phyloP scores from a whole-genome alignment of 2,888 invertebrate species.

The Brenthis ino region DNA sequence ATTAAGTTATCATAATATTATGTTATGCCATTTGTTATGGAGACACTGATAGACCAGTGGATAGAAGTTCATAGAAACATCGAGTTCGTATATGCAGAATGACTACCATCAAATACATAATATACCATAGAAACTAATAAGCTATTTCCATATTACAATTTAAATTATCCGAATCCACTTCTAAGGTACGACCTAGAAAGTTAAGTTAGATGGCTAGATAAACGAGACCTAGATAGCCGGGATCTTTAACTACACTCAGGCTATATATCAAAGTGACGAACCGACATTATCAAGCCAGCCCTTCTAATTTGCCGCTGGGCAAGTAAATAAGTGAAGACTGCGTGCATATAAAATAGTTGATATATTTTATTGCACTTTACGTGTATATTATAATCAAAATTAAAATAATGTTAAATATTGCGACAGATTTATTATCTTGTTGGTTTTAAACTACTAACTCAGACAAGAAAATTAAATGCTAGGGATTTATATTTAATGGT shows the following conservation, averaged over 20 bases:
- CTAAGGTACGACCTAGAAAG: slow-evolving; percentile 47
- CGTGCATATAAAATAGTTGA: slow-evolving; percentile 13
- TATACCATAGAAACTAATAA: not conserved
- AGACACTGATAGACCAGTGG: too few relatives aligned
- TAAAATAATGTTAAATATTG: too few relatives aligned
- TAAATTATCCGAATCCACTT: slow-evolving; percentile 34
- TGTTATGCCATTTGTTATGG: too few relatives aligned
- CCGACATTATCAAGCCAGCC: slow-evolving; percentile 30
- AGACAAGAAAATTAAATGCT: too few relatives aligned
- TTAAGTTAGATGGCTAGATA: slow-evolving; percentile 43
- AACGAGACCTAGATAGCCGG: slow-evolving; percentile 43
- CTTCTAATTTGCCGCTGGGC: slow-evolving; percentile 25
- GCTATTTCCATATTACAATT: slow-evolving; percentile 7
- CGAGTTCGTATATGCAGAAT: too few relatives aligned
- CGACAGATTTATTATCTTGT: too few relatives aligned
- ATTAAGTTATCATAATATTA: too few relatives aligned
- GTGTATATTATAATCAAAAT: not conserved
- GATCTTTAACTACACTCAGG: slow-evolving; percentile 42
- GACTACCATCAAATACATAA: not conserved
- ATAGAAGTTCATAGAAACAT: too few relatives aligned
- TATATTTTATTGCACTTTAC: not conserved
- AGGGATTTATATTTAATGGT: too few relatives aligned
- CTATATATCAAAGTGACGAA: slow-evolving; percentile 39
- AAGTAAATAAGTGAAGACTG: slow-evolving; percentile 18
- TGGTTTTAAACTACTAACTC: too few relatives aligned